These are phyloP conservation scores for Euspilapteryx auroguttella DNA, from an alignment of 2,888 invertebrate species.

Conservation along the genomic window DNA sequence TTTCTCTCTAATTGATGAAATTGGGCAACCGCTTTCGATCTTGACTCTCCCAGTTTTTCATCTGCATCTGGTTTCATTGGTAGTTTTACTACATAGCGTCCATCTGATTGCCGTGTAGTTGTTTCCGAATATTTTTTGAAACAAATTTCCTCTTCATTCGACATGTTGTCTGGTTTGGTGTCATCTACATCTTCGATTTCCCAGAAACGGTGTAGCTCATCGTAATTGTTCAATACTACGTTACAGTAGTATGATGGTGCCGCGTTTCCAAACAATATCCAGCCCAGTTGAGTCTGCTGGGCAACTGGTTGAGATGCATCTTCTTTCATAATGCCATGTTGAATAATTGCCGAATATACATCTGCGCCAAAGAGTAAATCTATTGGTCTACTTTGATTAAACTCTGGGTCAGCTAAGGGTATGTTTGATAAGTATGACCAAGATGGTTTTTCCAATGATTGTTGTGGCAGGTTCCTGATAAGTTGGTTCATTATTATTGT, in stretches of 20 bases:
- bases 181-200: conserved; percentile 3
- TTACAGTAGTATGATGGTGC: conserved; percentile 5
- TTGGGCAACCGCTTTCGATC: conserved; percentile 5
- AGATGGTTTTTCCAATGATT: conserved; percentile 6
- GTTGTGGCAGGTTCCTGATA: conserved; percentile 4
- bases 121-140: conserved; percentile 1
- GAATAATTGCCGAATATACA: conserved; percentile 6
- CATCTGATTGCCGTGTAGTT: conserved; percentile 3
- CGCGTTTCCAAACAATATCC: conserved; percentile 9
- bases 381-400: too few species aligned
- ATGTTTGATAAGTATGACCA: conserved; percentile 8
- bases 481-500: conserved; percentile 8
- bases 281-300: conserved; percentile 11
- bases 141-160: conserved; percentile 5
- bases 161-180: too few species aligned
- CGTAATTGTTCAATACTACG: conserved; percentile 4
- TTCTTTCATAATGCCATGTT: conserved; percentile 6
- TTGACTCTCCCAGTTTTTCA: conserved; percentile 5
- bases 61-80: not conserved
- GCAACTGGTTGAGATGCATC: conserved; percentile 7
- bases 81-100: conserved; percentile 3
- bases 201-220: conserved; percentile 5
- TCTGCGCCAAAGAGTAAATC: conserved; percentile 9
- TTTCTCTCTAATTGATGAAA: conserved; percentile 4
- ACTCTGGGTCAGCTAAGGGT: conserved; percentile 9